phyloP scores from a whole-genome alignment of 2,888 invertebrate species.

The Amiota mariae region DNA sequence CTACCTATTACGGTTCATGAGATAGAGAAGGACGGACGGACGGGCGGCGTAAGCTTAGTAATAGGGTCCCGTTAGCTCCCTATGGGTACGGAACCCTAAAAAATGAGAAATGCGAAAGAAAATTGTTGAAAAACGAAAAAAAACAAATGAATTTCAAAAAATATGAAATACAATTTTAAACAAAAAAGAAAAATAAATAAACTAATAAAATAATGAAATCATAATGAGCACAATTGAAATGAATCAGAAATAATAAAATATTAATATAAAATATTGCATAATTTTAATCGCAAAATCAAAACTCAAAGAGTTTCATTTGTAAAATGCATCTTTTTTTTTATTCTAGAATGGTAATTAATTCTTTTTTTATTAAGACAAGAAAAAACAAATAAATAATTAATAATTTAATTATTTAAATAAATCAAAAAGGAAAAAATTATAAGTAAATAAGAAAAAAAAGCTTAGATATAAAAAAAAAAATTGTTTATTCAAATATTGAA shows the following conservation, averaged over 20 bases:
- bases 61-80: too few relatives aligned
- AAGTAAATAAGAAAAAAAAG: slow-evolving; percentile 30
- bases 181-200: slow-evolving; percentile 34
- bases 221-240: neutral
- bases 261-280: slow-evolving; percentile 26
- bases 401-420: slow-evolving; percentile 41
- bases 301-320: slow-evolving; percentile 69
- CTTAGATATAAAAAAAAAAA: slow-evolving; percentile 32
- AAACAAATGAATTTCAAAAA: slow-evolving; percentile 6
- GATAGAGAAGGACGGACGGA: too few relatives aligned
- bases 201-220: slow-evolving; percentile 37
- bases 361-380: slow-evolving; percentile 35
- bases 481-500: neutral
- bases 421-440: slow-evolving; percentile 31
- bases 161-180: slow-evolving; percentile 26
- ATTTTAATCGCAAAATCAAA: slow-evolving; percentile 40
- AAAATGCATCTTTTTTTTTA: slow-evolving; percentile 57
- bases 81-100: too few relatives aligned
- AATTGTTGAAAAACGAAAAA: slow-evolving; percentile 17
- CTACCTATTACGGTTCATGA: too few relatives aligned
- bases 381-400: slow-evolving; percentile 32
- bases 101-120: too few relatives aligned
- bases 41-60: too few relatives aligned
- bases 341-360: slow-evolving; percentile 7
- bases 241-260: too few relatives aligned